These are phyloP conservation scores for Drosophila kuntzei DNA, from an alignment of 2,888 invertebrate genomes.

Conservation along the genomic window DNA sequence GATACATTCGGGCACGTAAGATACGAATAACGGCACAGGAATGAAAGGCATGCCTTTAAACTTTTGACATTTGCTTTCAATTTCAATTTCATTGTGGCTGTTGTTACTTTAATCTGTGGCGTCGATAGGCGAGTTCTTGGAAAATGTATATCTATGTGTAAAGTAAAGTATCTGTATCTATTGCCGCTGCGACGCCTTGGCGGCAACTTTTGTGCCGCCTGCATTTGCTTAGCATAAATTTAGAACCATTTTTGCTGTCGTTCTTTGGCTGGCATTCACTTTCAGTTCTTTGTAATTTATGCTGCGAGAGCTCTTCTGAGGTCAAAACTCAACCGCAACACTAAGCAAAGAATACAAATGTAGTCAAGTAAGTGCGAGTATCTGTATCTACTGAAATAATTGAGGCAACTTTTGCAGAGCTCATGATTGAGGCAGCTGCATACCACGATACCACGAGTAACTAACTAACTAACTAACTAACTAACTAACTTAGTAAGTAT, in stretches of 20 bases:
- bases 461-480: neutral
- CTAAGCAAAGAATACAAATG: conserved; percentile 33
- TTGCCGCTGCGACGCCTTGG: conserved; percentile 52
- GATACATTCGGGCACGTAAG: conserved; percentile 40
- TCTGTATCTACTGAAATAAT: conserved; percentile 40
- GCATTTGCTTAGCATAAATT: conserved; percentile 79
- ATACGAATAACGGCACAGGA: conserved; percentile 18
- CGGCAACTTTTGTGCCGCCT: conserved; percentile 50
- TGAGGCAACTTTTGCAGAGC: conserved; percentile 33
- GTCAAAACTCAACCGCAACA: conserved; percentile 60
- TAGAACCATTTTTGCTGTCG: conserved; percentile 30
- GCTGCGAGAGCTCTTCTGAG: conserved; percentile 59
- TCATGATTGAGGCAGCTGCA: conserved; percentile 21
- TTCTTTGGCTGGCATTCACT: conserved; percentile 55
- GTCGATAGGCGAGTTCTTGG: conserved; percentile 49
- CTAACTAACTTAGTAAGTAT: neutral
- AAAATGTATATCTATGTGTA: conserved; percentile 17
- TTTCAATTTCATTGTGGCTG: conserved; percentile 29
- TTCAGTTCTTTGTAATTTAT: conserved; percentile 64
- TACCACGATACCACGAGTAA: conserved; percentile 5
- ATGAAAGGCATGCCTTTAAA: conserved; percentile 34
- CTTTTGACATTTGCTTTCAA: conserved; percentile 54
- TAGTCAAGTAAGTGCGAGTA: conserved; percentile 20
- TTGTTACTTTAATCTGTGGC: conserved; percentile 40
- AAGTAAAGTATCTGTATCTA: conserved; percentile 45